phyloP scores from a whole-genome alignment of 2,113 vertebrate species.

The Bos javanicus region DNA sequence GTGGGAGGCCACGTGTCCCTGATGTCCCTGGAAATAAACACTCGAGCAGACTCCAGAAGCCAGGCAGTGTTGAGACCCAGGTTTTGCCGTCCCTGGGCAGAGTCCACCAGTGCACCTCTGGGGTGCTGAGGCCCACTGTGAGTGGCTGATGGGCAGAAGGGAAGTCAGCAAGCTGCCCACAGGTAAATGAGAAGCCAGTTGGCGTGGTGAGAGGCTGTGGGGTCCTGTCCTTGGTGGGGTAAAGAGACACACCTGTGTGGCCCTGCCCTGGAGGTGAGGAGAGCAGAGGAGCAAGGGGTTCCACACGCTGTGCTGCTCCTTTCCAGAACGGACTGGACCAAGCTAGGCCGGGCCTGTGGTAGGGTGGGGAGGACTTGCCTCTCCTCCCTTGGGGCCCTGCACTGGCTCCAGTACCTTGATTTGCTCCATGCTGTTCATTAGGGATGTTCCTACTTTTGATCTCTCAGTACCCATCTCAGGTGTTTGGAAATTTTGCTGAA shows the following conservation, averaged over 20 bases:
- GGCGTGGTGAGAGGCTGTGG: not conserved
- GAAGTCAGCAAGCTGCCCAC: not conserved
- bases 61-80: not conserved
- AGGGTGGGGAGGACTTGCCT: not conserved
- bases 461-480: not conserved
- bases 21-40: not conserved
- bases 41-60: not conserved
- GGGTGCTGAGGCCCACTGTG: not conserved
- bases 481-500: not conserved
- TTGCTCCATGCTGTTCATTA: not conserved
- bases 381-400: not conserved
- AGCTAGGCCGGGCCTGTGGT: not conserved
- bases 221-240: not conserved
- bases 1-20: not conserved
- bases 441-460: not conserved
- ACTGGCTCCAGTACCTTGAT: not conserved
- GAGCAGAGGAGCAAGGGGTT: not conserved
- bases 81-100: not conserved
- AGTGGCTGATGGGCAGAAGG: not conserved
- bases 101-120: not conserved
- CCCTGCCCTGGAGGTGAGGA: not conserved
- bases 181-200: not conserved
- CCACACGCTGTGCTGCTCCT: not conserved
- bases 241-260: not conserved
- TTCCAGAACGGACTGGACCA: not conserved